phyloP scores from a whole-genome alignment of 2,113 vertebrate genomes.

The Passer domesticus region DNA sequence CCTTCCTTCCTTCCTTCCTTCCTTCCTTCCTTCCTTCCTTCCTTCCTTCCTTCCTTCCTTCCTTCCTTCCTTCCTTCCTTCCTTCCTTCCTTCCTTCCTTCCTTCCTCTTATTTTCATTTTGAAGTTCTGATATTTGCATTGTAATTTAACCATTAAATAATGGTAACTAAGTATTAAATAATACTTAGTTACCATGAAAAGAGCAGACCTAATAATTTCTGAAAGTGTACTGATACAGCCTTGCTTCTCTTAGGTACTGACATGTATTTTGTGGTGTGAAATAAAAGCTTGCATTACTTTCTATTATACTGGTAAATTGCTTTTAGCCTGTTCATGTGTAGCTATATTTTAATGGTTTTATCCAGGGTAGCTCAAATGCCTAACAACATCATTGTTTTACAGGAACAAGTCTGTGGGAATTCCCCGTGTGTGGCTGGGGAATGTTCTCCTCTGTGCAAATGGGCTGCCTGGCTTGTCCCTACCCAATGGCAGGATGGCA shows the following conservation, averaged over 20 bases:
- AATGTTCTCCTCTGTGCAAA: neutral
- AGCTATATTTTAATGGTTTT: neutral
- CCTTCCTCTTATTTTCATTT: neutral
- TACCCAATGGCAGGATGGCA: neutral
- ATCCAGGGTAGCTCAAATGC: neutral
- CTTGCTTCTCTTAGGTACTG: neutral
- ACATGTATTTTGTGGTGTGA: neutral
- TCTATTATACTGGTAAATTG: neutral
- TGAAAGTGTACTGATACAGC: neutral
- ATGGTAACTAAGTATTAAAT: neutral
- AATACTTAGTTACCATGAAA: neutral
- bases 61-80: no score
- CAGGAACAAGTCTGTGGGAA: neutral
- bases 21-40: no score
- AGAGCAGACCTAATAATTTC: neutral
- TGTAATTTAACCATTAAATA: neutral
- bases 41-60: no score
- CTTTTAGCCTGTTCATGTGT: neutral
- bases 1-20: no score
- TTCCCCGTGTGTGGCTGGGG: neutral
- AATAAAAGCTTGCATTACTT: neutral
- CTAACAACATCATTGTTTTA: neutral
- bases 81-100: no score
- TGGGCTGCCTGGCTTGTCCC: neutral
- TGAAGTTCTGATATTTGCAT: neutral